phyloP scores from a whole-genome alignment of 2,113 vertebrate genomes.

The Sinocyclocheilus maitianheensis region DNA sequence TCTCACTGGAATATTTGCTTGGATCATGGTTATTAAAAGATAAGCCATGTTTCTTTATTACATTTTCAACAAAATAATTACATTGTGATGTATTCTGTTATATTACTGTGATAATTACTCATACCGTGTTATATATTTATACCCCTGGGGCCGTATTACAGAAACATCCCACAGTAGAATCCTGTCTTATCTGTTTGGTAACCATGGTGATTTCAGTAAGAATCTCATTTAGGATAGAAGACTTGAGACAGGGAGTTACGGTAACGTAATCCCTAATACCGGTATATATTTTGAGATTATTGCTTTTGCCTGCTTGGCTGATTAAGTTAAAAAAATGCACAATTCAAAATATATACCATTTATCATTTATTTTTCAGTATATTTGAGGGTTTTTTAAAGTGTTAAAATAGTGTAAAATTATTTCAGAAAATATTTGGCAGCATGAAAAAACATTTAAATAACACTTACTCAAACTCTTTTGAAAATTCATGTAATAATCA shows the following conservation, averaged over 20 bases:
- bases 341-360: too few species aligned
- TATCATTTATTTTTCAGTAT: background rate
- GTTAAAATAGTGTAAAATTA: background rate
- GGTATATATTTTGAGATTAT: background rate
- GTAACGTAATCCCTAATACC: background rate
- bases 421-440: too few species aligned
- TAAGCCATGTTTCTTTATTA: background rate
- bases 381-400: background rate
- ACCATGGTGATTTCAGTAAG: background rate
- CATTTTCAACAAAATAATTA: background rate
- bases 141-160: background rate
- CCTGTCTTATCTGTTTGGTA: constrained; percentile 3
- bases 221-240: background rate
- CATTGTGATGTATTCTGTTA: background rate
- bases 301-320: background rate
- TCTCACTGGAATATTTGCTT: background rate
- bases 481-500: background rate
- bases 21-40: constrained; percentile 1
- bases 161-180: background rate
- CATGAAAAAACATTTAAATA: background rate
- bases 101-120: background rate
- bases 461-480: background rate
- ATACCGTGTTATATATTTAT: background rate
- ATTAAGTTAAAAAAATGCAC: too few species aligned
- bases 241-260: background rate